Conservation (phyloP, 1,140 invertebrate species). For the Vanessa tameamea region DNA sequence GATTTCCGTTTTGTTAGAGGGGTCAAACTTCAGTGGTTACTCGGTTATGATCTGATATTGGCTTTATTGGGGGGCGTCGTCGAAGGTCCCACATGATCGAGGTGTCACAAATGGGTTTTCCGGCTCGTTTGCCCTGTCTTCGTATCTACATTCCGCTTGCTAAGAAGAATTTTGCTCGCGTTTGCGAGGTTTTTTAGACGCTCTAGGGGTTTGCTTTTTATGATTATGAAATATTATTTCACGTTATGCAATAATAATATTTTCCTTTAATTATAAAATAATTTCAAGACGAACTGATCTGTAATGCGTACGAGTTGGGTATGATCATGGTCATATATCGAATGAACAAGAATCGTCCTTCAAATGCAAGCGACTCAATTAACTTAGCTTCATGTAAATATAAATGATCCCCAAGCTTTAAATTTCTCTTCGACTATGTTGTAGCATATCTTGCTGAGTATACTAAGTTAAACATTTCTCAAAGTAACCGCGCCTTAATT, state of each 20-base stretch:
- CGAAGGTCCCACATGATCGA: slow-evolving; percentile 44
- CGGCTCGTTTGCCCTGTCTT: slow-evolving; percentile 47
- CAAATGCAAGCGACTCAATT: not conserved
- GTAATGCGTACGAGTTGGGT: too few relatives aligned
- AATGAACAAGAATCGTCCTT: not conserved
- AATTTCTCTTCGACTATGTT: slow-evolving; percentile 6
- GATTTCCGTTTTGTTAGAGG: slow-evolving; percentile 7
- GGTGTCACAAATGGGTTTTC: slow-evolving; percentile 50
- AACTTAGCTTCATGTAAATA: not conserved
- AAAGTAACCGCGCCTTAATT: slow-evolving; percentile 20
- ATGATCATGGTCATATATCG: too few relatives aligned
- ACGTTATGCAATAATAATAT: not conserved
- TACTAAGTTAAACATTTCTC: slow-evolving; percentile 4
- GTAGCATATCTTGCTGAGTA: slow-evolving; percentile 12
- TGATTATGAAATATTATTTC: slow-evolving; percentile 13
- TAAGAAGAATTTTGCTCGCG: slow-evolving; percentile 35
- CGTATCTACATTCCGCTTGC: slow-evolving; percentile 39
- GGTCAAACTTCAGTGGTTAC: slow-evolving; percentile 33
- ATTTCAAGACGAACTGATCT: too few relatives aligned
- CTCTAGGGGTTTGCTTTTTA: slow-evolving; percentile 15
- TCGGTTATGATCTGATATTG: slow-evolving; percentile 47
- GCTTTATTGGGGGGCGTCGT: slow-evolving; percentile 45
- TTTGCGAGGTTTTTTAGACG: slow-evolving; percentile 26
- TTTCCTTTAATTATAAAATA: not conserved
- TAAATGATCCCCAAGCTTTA: not conserved